These are phyloP conservation scores for Danionella cerebrum DNA, from an alignment of 2,113 vertebrate species.

Conservation along the genomic window DNA sequence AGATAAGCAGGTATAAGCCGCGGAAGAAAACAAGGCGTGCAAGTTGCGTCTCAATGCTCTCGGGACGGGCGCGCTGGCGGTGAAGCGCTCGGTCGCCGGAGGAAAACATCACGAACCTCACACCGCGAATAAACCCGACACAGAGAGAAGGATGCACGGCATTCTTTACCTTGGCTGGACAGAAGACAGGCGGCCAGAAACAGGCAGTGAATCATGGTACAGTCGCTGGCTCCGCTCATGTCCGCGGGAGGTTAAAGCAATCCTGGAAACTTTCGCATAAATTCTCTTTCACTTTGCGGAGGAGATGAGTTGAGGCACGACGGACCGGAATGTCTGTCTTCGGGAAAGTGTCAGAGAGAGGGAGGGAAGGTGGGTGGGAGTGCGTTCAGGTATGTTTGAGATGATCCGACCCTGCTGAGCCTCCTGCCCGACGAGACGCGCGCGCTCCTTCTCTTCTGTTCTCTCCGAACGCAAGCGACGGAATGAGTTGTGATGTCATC, in stretches of 20 bases:
- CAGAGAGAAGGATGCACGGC: too few species aligned
- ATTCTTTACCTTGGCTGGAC: slow-evolving; percentile 53
- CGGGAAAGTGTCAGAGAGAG: background rate
- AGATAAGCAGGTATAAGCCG: background rate
- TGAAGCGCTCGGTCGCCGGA: background rate
- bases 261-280: slow-evolving; percentile 11
- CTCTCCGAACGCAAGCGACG: background rate
- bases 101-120: background rate
- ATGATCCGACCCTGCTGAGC: background rate
- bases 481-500: slow-evolving; percentile 10
- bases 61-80: slow-evolving; percentile 4
- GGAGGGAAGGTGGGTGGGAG: background rate
- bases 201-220: slow-evolving; percentile 40
- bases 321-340: background rate
- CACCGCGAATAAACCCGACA: too few species aligned
- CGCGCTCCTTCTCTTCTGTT: background rate
- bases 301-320: background rate
- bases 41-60: slow-evolving; percentile 4
- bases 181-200: slow-evolving; percentile 38
- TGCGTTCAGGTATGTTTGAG: slow-evolving; percentile 1
- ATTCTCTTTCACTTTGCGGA: slow-evolving; percentile 3
- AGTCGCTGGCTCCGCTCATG: slow-evolving; percentile 34
- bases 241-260: slow-evolving; percentile 41
- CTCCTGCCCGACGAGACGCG: background rate
- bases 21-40: background rate